Evolutionary conservation across 2,888 invertebrate genomes (phyloP).

Genomic region (Rugalucina vietnamica): DNA sequence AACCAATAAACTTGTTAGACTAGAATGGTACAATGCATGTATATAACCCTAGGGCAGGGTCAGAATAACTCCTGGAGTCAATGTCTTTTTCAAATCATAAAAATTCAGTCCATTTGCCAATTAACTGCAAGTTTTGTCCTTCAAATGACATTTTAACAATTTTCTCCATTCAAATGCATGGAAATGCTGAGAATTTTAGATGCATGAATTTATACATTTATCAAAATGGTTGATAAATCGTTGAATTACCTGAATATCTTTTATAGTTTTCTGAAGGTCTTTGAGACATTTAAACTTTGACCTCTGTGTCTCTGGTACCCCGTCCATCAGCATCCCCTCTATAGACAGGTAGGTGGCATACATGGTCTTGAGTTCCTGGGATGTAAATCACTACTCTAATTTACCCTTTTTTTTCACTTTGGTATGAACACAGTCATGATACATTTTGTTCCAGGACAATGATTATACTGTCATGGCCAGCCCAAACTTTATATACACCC

Average conservation of each 20-base stretch:
- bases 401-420: not conserved
- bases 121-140: no score
- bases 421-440: not conserved
- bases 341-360: conserved; percentile 58
- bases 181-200: no score
- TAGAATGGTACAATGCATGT: no score
- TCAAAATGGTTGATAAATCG: no score
- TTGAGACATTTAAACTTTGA: conserved; percentile 61
- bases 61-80: no score
- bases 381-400: conserved; percentile 16
- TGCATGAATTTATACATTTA: no score
- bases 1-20: no score
- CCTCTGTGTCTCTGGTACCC: conserved; percentile 50
- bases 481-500: conserved; percentile 18
- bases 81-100: no score
- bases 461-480: not conserved
- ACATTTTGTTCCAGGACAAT: not conserved
- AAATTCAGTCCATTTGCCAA: no score
- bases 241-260: conserved; percentile 61
- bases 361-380: conserved; percentile 72
- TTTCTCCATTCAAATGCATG: no score
- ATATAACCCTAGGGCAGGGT: no score
- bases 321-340: conserved; percentile 41
- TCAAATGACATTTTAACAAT: no score
- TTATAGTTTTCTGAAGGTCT: conserved; percentile 58